Evolutionary conservation across 2,888 invertebrate species (phyloP).

Genomic region (Lithophane semibrunnea): DNA sequence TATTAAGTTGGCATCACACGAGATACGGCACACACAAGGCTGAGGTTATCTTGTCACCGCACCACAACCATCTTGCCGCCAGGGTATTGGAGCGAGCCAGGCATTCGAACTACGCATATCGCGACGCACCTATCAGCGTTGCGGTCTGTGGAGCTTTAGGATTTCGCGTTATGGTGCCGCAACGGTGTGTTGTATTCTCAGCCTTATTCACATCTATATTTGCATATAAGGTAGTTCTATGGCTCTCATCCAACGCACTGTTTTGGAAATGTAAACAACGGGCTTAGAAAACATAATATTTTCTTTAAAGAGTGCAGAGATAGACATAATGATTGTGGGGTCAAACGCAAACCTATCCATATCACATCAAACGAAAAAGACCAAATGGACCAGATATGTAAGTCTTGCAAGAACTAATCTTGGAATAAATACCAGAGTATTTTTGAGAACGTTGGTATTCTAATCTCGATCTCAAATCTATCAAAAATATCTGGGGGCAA

Average conservation of each 20-base stretch:
- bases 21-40: not conserved
- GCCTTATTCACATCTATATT: not conserved
- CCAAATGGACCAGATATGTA: not conserved
- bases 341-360: not conserved
- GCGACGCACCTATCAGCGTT: constrained; percentile 1
- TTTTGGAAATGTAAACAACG: not conserved
- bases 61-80: constrained; percentile 12
- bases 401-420: not conserved
- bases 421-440: not conserved
- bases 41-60: not conserved
- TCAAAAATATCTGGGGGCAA: too few relatives aligned
- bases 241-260: not conserved
- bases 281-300: not conserved
- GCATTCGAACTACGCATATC: constrained; percentile 13
- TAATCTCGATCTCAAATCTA: too few relatives aligned
- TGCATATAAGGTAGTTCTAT: not conserved
- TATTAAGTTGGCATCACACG: not conserved
- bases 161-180: not conserved
- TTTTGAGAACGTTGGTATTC: too few relatives aligned
- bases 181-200: not conserved
- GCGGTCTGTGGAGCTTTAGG: constrained; percentile 10
- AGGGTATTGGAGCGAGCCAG: not conserved
- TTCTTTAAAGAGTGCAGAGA: not conserved
- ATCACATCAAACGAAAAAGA: not conserved
- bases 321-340: not conserved